A percentile compares a stretch with the other conserved stretches of the same genome.
These are phyloP conservation scores for Eudasyphora cyanicolor DNA, from an alignment of 2,888 invertebrate species.

Conservation along the genomic window DNA sequence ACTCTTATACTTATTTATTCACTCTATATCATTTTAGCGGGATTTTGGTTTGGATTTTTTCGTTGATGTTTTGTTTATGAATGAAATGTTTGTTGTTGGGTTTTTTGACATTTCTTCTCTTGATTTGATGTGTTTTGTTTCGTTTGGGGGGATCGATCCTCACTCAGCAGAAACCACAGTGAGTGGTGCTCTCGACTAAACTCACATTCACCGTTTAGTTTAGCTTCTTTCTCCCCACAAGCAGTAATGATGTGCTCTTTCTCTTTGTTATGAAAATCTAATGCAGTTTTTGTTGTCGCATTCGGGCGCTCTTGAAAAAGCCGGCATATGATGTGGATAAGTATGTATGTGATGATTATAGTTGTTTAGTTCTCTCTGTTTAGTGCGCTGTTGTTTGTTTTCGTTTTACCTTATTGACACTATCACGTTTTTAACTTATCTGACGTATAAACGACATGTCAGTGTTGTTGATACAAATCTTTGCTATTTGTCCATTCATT, in stretches of 20 bases:
- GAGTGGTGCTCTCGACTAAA: not conserved
- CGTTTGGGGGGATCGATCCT: not conserved
- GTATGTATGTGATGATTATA: not conserved
- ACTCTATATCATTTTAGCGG: not conserved
- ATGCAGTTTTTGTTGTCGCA: not conserved
- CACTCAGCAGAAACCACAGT: not conserved
- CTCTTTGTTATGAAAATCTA: not conserved
- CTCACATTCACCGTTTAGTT: not conserved
- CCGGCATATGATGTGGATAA: not conserved
- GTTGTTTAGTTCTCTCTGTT: not conserved
- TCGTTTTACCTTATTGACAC: not conserved
- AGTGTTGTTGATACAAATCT: not conserved
- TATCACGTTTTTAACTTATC: constrained; percentile 53
- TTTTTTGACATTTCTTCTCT: not conserved
- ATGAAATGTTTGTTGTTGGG: not conserved
- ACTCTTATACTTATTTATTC: not conserved
- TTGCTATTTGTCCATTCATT: constrained; percentile 27
- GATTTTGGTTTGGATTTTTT: not conserved
- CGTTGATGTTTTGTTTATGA: not conserved
- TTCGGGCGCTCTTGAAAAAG: not conserved
- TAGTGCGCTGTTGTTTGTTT: constrained; percentile 7
- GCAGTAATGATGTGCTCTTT: not conserved
- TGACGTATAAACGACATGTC: constrained; percentile 57
- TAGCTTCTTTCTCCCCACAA: not conserved
- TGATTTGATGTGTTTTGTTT: not conserved